Percentiles rank a stretch among this genome's conserved stretches.
Conservation (phyloP, 2,113 vertebrate genomes). For the Aptenodytes patagonicus region DNA sequence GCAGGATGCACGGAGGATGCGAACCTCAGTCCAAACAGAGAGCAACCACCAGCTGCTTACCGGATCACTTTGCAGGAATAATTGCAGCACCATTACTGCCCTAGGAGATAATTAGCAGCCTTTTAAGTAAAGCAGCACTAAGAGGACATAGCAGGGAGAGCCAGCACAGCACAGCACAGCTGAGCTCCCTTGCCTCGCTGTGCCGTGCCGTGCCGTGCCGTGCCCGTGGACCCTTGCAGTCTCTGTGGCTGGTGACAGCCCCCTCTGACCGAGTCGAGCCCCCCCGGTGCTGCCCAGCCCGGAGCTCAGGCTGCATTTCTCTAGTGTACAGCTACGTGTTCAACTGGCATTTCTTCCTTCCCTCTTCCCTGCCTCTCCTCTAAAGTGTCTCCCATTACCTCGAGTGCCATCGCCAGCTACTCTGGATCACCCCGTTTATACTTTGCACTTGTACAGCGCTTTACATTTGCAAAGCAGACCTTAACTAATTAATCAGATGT, state of each 20-base stretch:
- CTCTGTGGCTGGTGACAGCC: background rate
- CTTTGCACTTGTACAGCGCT: background rate
- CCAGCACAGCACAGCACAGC: background rate
- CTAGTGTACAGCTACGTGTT: background rate
- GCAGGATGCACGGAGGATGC: background rate
- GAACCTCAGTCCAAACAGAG: background rate
- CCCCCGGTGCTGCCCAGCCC: background rate
- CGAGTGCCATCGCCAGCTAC: background rate
- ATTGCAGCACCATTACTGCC: background rate
- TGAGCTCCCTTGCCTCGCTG: background rate
- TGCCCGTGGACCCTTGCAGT: rapidly evolving
- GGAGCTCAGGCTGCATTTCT: background rate
- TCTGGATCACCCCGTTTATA: background rate
- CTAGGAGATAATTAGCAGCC: background rate
- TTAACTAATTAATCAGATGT: conserved; percentile 64
- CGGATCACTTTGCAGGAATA: background rate
- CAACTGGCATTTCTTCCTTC: background rate
- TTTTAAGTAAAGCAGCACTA: background rate
- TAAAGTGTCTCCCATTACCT: background rate
- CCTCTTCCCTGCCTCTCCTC: background rate
- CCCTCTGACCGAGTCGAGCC: rapidly evolving
- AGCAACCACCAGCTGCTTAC: background rate
- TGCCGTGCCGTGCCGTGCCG: rapidly evolving
- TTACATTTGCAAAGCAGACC: conserved; percentile 20
- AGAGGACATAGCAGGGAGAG: background rate